Percentiles rank a stretch among this genome's conserved stretches.
phyloP scores from a whole-genome alignment of 2,113 vertebrate species.

The Platichthys stellatus region DNA sequence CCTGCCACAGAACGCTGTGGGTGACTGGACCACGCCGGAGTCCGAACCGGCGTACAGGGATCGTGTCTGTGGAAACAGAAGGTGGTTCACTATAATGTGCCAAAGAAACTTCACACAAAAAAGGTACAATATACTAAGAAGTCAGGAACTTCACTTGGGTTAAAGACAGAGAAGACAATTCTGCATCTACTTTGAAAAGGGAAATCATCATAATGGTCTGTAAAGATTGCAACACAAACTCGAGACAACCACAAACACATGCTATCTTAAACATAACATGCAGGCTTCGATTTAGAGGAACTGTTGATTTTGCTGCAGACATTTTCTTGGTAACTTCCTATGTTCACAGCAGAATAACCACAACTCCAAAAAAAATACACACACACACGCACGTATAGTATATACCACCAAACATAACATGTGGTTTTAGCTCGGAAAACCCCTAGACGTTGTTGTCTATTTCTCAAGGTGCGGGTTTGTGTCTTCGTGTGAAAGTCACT shows the following conservation, averaged over 20 bases:
- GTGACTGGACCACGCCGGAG: conserved; percentile 90
- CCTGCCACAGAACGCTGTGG: conserved; percentile 90
- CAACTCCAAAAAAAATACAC: background rate
- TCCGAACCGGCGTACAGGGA: conserved; percentile 92
- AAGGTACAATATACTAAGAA: background rate
- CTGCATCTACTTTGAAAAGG: background rate
- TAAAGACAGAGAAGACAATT: no score
- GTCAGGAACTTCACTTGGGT: no score
- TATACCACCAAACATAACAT: background rate
- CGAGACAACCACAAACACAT: background rate
- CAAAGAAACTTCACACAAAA: background rate
- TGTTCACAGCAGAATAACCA: background rate
- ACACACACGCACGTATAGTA: background rate
- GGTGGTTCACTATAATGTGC: background rate
- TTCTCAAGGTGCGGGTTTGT: background rate
- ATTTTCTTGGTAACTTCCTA: background rate
- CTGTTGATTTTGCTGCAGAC: background rate
- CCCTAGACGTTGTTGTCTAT: background rate
- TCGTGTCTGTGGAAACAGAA: conserved; percentile 78
- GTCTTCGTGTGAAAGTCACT: conserved; percentile 26
- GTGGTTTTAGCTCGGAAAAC: no score
- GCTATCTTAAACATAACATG: background rate
- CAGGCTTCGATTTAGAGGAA: background rate
- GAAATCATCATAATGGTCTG: background rate
- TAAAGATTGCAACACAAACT: background rate